Conservation (phyloP, 2,797 vertebrate genomes). For the Amazonetta brasiliensis region DNA sequence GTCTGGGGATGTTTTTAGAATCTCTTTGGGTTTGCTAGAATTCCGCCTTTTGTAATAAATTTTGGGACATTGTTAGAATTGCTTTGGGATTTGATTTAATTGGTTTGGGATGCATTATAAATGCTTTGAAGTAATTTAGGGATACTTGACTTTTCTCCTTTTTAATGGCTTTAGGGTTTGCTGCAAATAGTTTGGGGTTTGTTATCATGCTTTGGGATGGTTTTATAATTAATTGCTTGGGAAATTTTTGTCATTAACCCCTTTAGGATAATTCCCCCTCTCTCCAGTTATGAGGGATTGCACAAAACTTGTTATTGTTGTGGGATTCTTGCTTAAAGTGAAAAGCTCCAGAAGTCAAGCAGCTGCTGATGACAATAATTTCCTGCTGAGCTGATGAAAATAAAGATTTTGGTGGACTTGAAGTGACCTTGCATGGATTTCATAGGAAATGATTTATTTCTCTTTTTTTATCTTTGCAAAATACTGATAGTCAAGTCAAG, state of each 20-base stretch:
- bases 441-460: rapidly evolving
- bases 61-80: neutral
- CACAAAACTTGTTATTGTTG: neutral
- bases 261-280: neutral
- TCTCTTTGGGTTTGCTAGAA: rapidly evolving
- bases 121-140: too few species aligned
- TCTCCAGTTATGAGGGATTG: rapidly evolving
- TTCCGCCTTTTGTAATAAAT: neutral
- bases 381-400: neutral
- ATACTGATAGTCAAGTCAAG: neutral
- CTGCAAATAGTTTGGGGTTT: neutral
- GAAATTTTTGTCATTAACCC: neutral
- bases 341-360: neutral
- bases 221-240: neutral
- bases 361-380: neutral
- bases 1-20: too few species aligned
- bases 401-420: neutral
- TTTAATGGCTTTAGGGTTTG: too few species aligned
- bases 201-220: too few species aligned
- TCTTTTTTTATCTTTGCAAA: too few species aligned
- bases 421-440: neutral
- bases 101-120: too few species aligned
- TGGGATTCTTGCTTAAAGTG: too few species aligned
- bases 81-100: neutral
- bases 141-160: too few species aligned